These are phyloP conservation scores for Climacteris rufus DNA, from an alignment of 2,113 vertebrate genomes.

Conservation along the genomic window DNA sequence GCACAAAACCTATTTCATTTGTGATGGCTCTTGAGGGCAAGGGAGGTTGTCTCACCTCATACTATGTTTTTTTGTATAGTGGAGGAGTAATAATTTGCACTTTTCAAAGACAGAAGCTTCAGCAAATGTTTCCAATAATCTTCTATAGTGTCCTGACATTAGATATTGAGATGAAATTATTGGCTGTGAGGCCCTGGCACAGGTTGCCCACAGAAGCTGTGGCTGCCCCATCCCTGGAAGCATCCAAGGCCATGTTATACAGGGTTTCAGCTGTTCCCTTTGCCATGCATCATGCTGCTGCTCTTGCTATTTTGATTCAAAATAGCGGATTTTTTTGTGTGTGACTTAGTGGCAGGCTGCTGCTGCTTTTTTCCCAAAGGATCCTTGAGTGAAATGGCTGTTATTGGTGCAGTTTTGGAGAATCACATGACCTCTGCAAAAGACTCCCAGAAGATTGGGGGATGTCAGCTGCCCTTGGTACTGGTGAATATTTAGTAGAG, in stretches of 20 bases:
- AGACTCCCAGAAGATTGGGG: neutral
- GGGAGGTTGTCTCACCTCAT: too few species aligned
- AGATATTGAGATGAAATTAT: neutral
- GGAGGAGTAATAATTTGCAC: neutral
- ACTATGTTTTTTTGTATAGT: fast-evolving
- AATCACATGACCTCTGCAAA: neutral
- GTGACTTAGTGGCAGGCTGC: neutral
- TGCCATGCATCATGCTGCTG: neutral
- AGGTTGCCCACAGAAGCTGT: neutral
- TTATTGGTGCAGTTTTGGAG: neutral
- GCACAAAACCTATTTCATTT: neutral
- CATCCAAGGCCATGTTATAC: fast-evolving
- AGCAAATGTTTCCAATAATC: neutral
- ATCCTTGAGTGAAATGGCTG: neutral
- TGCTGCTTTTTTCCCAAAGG: neutral
- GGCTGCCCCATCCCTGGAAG: neutral
- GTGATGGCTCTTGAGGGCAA: neutral
- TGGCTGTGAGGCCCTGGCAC: neutral
- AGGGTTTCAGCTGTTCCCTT: neutral
- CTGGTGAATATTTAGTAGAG: neutral
- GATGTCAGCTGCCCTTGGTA: neutral
- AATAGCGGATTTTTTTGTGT: neutral
- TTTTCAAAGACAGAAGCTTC: neutral
- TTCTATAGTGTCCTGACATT: neutral
- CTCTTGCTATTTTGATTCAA: neutral